Evolutionary conservation across 1,140 invertebrate species (phyloP), one percentile per base, ranked within the genome.

Genomic region (Drosophila pseudoananassae): DNA sequence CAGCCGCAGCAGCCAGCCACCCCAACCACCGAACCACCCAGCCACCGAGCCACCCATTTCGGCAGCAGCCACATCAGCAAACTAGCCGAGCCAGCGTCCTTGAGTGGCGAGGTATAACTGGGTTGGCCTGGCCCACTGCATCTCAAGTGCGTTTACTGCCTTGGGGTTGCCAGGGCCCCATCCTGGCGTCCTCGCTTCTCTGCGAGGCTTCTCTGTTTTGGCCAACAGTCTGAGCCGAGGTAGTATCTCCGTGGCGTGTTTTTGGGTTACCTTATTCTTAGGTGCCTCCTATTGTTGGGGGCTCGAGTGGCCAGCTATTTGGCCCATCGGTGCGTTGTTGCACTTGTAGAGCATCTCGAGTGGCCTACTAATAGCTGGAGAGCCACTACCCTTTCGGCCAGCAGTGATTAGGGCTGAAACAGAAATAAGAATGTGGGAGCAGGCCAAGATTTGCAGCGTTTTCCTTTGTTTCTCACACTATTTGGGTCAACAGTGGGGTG

Each of bases 331-430:
- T 61, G 54, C 59, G 58, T 38, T 47, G 68, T 57, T 87, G 83
- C 83, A 87, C 78, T 88, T 88, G 78, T 77, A 57, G 68, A 83
- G 83, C 68, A 71, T 83, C 76, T 79, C 64, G 56, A 82, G 79
- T 82, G 74, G 78, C 79, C 73, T 75, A 78, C 79, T 82, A 82
- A 82, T 78, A 82, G 63, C 84, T 79, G 64, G 64, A 89, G 79
- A 58, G 77, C 58, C 49, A 47, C 53, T 55, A 55, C 43, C 64
- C 59, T 49, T 58, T 51, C 17, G 70, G 46, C 53, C 71, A 46
- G 8, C 57, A 75, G 38, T 74, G 71, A 73, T 73, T 73, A 63
- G 70, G 69, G 51, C 45, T 23, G n/a, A 23, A 47, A 38, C 29
- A 20, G 10, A 27, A 46, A 45, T 33, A 12, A 17, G n/a, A 38